Conservation (phyloP, 2,888 invertebrate genomes). For the Lysandra coridon region DNA sequence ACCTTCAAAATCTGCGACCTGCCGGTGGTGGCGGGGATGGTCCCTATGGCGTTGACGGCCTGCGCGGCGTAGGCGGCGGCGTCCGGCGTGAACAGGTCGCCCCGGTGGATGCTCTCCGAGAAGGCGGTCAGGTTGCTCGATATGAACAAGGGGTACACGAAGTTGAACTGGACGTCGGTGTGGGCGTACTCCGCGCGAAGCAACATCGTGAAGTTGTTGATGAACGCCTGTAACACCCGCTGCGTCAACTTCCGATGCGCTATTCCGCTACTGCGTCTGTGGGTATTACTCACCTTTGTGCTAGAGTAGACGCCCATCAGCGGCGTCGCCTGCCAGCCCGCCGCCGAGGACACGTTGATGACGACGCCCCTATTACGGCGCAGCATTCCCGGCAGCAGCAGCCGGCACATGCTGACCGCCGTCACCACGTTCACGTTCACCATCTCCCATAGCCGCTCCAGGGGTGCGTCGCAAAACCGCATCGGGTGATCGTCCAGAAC, state of each 20-base stretch:
- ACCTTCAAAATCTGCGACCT: background rate
- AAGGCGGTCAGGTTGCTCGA: background rate
- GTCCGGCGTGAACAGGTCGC: background rate
- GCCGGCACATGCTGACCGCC: constrained; percentile 88
- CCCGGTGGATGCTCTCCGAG: background rate
- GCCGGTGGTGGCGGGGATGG: background rate
- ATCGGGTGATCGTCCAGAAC: background rate
- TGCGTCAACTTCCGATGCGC: no score
- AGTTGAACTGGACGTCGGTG: background rate
- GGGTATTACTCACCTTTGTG: constrained; percentile 1
- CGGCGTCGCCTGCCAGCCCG: background rate
- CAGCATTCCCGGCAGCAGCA: constrained; percentile 89
- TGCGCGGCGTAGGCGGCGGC: background rate
- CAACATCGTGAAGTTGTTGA: background rate
- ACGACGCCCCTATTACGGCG: constrained; percentile 87
- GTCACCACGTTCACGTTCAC: constrained; percentile 92
- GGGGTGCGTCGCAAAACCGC: background rate
- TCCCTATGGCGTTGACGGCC: constrained; percentile 4
- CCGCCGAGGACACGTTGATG: constrained; percentile 78
- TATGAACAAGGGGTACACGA: background rate
- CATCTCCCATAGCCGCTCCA: constrained; percentile 82
- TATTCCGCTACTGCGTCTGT: no score
- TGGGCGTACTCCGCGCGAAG: background rate
- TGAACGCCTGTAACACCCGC: background rate
- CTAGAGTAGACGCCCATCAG: constrained; percentile 13